A percentile compares a stretch with the other conserved stretches of the same genome.
These are phyloP conservation scores for Orussus abietinus DNA, from an alignment of 1,140 invertebrate species.

Conservation along the genomic window DNA sequence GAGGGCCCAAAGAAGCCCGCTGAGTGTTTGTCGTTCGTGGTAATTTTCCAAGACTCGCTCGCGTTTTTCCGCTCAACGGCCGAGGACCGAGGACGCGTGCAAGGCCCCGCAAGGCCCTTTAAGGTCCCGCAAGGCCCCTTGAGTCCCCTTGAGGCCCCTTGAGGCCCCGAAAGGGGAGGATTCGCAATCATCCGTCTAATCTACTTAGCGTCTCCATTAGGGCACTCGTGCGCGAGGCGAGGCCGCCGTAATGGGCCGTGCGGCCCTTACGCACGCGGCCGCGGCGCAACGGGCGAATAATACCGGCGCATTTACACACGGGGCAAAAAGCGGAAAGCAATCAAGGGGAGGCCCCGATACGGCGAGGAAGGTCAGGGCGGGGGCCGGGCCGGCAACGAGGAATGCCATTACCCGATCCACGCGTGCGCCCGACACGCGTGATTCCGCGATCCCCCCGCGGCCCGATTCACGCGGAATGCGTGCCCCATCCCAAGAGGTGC, in stretches of 20 bases:
- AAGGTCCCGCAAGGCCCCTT: no score
- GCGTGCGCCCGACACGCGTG: slow-evolving; percentile 22
- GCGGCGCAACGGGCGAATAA: slow-evolving; percentile 22
- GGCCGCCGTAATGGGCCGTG: slow-evolving; percentile 13
- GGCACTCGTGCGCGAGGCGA: slow-evolving; percentile 22
- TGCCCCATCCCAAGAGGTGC: no score
- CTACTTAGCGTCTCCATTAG: slow-evolving; percentile 36
- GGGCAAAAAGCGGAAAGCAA: slow-evolving; percentile 45
- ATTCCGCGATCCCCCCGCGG: slow-evolving; percentile 29
- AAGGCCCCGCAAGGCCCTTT: no score
- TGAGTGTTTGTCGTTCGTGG: no score
- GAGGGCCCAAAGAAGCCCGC: no score
- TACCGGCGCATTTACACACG: slow-evolving; percentile 23
- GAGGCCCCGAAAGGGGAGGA: no score
- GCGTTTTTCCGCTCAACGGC: no score
- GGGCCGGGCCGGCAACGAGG: slow-evolving; percentile 36
- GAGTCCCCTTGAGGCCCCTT: no score
- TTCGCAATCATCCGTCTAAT: slow-evolving; percentile 33
- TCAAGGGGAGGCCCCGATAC: slow-evolving; percentile 44
- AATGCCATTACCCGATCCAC: slow-evolving; percentile 42
- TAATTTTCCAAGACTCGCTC: no score
- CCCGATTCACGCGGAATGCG: no score
- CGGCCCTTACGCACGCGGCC: slow-evolving; percentile 14
- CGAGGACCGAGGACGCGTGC: no score
- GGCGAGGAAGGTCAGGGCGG: slow-evolving; percentile 48